phyloP scores from a whole-genome alignment of 2,797 vertebrate genomes.

The Gymnoscopelus braueri region DNA sequence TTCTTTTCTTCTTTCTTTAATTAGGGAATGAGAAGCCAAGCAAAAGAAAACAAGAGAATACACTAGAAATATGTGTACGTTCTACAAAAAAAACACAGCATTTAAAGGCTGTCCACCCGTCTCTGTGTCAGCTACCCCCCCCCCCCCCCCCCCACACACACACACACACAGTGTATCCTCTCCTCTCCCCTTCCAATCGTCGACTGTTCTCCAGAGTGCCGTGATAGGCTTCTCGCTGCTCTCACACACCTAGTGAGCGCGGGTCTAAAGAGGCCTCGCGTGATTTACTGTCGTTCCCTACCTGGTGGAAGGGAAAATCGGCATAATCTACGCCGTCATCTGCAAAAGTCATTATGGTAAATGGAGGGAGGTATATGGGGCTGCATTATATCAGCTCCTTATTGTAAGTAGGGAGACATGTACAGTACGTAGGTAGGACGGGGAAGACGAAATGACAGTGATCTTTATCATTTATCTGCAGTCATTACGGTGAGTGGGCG shows the following conservation, averaged over 20 bases:
- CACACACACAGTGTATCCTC: not conserved
- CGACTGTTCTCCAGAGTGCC: constrained; percentile 59
- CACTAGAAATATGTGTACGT: too few relatives aligned
- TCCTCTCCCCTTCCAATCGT: constrained; percentile 46
- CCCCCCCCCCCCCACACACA: not conserved
- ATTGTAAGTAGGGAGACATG: constrained; percentile 43
- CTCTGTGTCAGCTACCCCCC: not conserved
- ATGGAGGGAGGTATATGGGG: constrained; percentile 59
- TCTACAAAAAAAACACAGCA: too few relatives aligned
- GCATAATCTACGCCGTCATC: constrained; percentile 66
- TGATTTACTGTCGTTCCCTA: constrained; percentile 57
- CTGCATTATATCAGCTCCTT: constrained; percentile 49
- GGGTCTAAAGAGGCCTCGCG: constrained; percentile 49
- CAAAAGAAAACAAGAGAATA: too few relatives aligned
- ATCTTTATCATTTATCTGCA: constrained; percentile 40
- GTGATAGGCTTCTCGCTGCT: constrained; percentile 22
- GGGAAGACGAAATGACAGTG: constrained; percentile 46
- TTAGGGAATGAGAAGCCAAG: too few relatives aligned
- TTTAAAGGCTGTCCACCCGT: too few relatives aligned
- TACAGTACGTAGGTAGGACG: not conserved
- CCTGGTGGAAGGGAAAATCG: constrained; percentile 43
- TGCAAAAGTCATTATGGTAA: constrained; percentile 61
- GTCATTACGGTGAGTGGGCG: constrained; percentile 57
- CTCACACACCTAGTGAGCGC: constrained; percentile 25
- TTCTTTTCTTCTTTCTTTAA: too few relatives aligned